These are phyloP conservation scores for Alligator sinensis DNA, from an alignment of 2,113 vertebrate genomes.

Conservation along the genomic window DNA sequence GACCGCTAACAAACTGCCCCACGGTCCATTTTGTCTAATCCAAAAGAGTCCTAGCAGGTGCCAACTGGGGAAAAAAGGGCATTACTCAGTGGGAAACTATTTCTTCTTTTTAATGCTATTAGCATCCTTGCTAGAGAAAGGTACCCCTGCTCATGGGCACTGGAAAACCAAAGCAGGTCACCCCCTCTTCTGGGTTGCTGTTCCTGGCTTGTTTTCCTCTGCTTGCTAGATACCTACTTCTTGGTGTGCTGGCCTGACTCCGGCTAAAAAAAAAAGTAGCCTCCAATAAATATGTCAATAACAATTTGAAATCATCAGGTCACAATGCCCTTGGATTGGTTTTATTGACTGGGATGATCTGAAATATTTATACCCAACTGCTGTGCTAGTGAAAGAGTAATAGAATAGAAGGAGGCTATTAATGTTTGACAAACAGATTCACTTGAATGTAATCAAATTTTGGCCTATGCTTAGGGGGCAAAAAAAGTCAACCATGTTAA, in stretches of 20 bases:
- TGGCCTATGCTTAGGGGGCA: neutral
- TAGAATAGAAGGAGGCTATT: neutral
- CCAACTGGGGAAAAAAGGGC: neutral
- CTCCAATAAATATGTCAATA: neutral
- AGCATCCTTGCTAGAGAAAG: neutral
- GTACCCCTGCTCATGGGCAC: rapidly evolving
- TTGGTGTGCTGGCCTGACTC: rapidly evolving
- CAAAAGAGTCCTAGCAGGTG: neutral
- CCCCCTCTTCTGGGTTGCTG: neutral
- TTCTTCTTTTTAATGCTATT: rapidly evolving
- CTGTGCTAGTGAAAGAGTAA: neutral
- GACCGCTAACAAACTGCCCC: neutral
- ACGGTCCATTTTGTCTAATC: neutral
- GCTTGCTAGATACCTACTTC: neutral
- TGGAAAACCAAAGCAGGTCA: neutral
- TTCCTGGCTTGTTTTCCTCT: neutral
- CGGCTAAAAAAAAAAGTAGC: neutral
- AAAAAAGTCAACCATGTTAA: neutral
- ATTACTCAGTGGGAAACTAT: neutral
- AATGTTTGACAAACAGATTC: constrained; percentile 28
- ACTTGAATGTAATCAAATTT: constrained; percentile 17
- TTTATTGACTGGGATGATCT: neutral
- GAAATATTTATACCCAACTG: neutral
- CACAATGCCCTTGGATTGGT: constrained; percentile 27
- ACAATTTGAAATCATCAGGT: constrained; percentile 12